A percentile compares a stretch with the other conserved stretches of the same genome.
phyloP scores from a whole-genome alignment of 2,888 invertebrate species.

The Hyles lineata region DNA sequence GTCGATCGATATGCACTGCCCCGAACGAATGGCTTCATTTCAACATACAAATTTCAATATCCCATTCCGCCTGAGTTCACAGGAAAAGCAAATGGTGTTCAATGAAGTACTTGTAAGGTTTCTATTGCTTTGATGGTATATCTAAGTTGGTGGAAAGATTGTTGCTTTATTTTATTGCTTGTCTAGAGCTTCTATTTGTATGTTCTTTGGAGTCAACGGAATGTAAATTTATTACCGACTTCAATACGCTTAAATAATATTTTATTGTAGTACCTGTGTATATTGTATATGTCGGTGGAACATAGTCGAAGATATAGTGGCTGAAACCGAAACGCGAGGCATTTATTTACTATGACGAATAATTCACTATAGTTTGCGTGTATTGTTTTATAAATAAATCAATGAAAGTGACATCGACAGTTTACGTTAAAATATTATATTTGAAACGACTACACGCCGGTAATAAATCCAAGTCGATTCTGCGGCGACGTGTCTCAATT shows the following conservation, averaged over 20 bases:
- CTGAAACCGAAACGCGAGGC: too few species aligned
- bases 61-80: neutral
- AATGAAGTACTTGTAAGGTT: neutral
- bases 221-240: too few species aligned
- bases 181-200: too few species aligned
- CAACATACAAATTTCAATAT: slow-evolving; percentile 22
- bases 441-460: neutral
- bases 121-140: neutral
- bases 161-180: neutral
- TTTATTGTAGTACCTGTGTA: too few species aligned
- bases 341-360: too few species aligned
- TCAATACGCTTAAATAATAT: too few species aligned
- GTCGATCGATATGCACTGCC: slow-evolving; percentile 39
- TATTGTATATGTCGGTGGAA: too few species aligned
- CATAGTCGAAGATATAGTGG: too few species aligned
- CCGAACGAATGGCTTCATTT: slow-evolving; percentile 41
- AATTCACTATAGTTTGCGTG: too few species aligned
- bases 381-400: neutral
- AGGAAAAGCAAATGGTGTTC: neutral
- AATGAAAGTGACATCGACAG: neutral
- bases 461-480: slow-evolving; percentile 22
- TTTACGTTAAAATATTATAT: neutral
- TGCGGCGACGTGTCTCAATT: neutral
- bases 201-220: too few species aligned
- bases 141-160: neutral